Percentiles rank a stretch among this genome's conserved stretches.
Evolutionary conservation across 2,797 vertebrate species (phyloP).

Genomic region (Bufotes viridis): DNA sequence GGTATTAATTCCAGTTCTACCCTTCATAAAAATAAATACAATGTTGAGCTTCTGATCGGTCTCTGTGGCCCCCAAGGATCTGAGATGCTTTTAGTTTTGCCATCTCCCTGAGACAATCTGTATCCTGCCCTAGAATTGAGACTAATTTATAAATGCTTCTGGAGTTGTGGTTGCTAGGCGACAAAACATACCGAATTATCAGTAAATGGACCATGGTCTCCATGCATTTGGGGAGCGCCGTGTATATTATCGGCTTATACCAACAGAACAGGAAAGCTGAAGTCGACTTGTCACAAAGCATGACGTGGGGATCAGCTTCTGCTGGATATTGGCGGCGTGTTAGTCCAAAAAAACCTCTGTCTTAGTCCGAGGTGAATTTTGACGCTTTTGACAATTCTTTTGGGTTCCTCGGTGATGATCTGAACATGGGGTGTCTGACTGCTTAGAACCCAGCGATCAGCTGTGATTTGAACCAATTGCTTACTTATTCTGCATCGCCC

Average conservation of each 20-base stretch:
- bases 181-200: constrained; percentile 36
- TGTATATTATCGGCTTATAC: neutral
- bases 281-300: neutral
- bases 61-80: constrained; percentile 10
- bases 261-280: neutral
- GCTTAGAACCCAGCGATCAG: no score
- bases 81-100: constrained; percentile 15
- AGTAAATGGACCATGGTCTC: constrained; percentile 19
- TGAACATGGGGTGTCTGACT: no score
- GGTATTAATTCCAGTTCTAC: constrained; percentile 36
- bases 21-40: neutral
- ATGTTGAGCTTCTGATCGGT: no score
- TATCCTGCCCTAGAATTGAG: constrained; percentile 7
- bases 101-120: neutral
- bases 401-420: no score
- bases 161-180: constrained; percentile 32
- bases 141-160: constrained; percentile 35
- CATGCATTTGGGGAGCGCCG: neutral
- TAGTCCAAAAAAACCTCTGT: neutral
- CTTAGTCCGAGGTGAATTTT: neutral
- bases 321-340: neutral
- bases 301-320: neutral
- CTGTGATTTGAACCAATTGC: no score
- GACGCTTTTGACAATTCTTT: no score
- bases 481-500: no score